phyloP scores from a whole-genome alignment of 2,888 invertebrate genomes.

The Spisula solida region DNA sequence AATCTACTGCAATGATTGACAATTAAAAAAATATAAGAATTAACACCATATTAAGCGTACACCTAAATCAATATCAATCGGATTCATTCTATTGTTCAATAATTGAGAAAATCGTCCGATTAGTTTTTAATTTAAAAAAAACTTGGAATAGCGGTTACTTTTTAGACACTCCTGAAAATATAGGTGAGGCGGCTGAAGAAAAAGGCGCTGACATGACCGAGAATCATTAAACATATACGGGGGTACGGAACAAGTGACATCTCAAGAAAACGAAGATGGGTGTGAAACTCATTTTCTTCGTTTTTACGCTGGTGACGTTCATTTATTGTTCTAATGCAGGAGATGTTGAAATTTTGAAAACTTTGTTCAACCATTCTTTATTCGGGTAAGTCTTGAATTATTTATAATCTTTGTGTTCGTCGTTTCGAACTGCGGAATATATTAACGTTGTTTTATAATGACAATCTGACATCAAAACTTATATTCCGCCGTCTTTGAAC shows the following conservation, averaged over 20 bases:
- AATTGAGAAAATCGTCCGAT: no score
- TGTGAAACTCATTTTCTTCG: not conserved
- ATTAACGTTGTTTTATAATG: no score
- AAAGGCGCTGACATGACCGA: not conserved
- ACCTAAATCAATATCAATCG: no score
- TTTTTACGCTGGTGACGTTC: not conserved
- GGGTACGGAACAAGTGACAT: not conserved
- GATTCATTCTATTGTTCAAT: no score
- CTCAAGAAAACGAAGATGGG: not conserved
- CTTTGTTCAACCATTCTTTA: constrained; percentile 13
- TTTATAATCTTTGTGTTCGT: no score
- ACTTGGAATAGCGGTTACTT: not conserved
- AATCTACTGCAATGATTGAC: no score
- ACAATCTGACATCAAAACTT: no score
- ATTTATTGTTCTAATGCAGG: not conserved
- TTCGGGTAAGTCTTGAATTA: not conserved
- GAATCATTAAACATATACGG: not conserved
- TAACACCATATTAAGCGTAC: no score
- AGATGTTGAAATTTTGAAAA: constrained; percentile 19
- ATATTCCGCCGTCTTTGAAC: no score
- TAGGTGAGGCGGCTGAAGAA: not conserved
- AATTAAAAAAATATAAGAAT: no score
- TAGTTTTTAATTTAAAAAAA: no score
- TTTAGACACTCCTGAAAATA: not conserved
- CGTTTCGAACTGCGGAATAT: no score